Evolutionary conservation across 2,113 vertebrate species (phyloP).

Genomic region (Cryptomyrus ogoouensis): DNA sequence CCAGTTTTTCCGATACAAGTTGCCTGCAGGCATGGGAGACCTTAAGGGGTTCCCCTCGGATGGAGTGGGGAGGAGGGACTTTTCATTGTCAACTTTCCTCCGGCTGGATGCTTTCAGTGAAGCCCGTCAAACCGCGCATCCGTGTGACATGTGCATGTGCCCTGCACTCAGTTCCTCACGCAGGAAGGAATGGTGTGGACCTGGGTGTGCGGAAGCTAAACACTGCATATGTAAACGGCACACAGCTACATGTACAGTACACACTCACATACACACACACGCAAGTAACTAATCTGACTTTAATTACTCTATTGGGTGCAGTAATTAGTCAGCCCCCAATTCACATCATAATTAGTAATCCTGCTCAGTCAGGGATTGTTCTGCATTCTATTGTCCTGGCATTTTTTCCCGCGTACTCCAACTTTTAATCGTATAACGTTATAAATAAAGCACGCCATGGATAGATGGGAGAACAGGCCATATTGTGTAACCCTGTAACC

Average conservation of each 20-base stretch:
- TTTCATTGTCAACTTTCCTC: not conserved
- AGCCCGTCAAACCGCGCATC: not conserved
- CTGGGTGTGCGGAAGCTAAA: not conserved
- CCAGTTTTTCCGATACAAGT: conserved; percentile 40
- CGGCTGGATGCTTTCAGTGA: not conserved
- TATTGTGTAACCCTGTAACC: conserved; percentile 30
- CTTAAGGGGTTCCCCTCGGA: conserved; percentile 6
- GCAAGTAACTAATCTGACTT: not conserved
- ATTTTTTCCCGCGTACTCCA: not conserved
- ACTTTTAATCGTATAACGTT: not conserved
- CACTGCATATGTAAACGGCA: not conserved
- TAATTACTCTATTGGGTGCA: conserved; percentile 1
- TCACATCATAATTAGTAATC: conserved; percentile 10
- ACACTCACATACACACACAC: not conserved
- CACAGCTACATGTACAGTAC: not conserved
- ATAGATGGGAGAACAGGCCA: not conserved
- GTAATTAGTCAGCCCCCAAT: conserved; percentile 6
- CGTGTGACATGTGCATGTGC: not conserved
- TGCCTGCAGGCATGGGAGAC: conserved; percentile 25
- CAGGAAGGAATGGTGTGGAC: not conserved
- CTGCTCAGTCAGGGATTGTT: conserved; percentile 8
- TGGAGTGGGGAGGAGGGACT: not conserved
- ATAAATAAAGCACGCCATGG: not conserved
- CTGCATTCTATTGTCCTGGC: not conserved
- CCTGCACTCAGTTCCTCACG: not conserved